Percentiles rank a stretch among this genome's conserved stretches.
Conservation (phyloP, 1,140 invertebrate genomes). For the Acromyrmex charruanus region DNA sequence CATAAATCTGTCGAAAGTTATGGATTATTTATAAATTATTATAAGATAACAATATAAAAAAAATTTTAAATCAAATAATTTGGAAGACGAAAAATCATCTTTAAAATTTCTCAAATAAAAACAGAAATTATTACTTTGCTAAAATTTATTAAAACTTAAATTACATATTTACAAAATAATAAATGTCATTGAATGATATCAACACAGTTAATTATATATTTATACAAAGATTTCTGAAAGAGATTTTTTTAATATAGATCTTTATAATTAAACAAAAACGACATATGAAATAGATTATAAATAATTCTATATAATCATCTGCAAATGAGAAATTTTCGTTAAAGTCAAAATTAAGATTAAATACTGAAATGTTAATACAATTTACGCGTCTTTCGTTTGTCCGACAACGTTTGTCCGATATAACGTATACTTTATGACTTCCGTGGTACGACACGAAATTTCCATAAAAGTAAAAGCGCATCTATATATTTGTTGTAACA, state of each 20-base stretch:
- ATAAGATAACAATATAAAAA: neutral
- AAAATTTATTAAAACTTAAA: constrained; percentile 6
- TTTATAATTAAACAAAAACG: neutral
- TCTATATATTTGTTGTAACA: constrained; percentile 24
- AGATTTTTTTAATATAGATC: neutral
- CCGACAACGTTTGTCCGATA: neutral
- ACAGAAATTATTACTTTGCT: neutral
- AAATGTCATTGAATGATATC: neutral
- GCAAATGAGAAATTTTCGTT: neutral
- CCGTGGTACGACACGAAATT: constrained; percentile 56
- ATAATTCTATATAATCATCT: neutral
- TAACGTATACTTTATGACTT: constrained; percentile 21
- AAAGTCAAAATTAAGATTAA: neutral
- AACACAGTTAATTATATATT: neutral
- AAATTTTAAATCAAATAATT: neutral
- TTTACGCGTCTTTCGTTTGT: neutral
- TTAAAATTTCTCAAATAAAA: neutral
- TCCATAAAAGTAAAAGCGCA: constrained; percentile 70
- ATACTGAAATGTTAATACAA: constrained; percentile 10
- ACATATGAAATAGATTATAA: neutral
- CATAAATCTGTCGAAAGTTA: constrained; percentile 51
- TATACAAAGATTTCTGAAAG: neutral
- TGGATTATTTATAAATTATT: neutral
- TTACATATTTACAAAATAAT: neutral
- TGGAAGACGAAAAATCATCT: neutral